A percentile compares a stretch with the other conserved stretches of the same genome.
Conservation (phyloP, 2,113 vertebrate genomes). For the Paramormyrops kingsleyae region DNA sequence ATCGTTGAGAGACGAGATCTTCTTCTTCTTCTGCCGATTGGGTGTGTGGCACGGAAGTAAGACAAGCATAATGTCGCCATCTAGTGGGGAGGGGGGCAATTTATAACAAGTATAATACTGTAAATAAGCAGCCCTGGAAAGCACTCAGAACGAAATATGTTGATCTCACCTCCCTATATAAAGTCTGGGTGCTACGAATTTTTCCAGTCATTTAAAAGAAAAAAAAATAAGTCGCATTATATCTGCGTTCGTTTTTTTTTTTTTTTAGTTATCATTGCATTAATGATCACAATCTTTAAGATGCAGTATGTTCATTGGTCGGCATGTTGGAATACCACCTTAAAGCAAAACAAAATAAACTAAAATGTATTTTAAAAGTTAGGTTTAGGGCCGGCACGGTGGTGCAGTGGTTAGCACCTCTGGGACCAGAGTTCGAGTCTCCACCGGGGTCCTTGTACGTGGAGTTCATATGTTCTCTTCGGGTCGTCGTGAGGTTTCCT, state of each 20-base stretch:
- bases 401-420: too few relatives aligned
- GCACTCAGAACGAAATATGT: neutral
- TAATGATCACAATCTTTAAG: neutral
- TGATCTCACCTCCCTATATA: neutral
- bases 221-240: too few relatives aligned
- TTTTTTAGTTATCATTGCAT: too few relatives aligned
- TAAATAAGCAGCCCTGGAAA: neutral
- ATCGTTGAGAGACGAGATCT: neutral
- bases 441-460: too few relatives aligned
- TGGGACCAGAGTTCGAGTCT: too few relatives aligned
- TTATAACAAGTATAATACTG: neutral
- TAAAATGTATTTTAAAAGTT: too few relatives aligned
- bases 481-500: too few relatives aligned
- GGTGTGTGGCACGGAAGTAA: fast-evolving
- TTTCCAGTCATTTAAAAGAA: neutral
- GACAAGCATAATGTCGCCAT: neutral
- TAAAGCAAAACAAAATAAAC: too few relatives aligned
- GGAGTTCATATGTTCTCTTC: too few relatives aligned
- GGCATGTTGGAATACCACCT: neutral
- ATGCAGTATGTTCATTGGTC: neutral
- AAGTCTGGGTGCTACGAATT: neutral
- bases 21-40: neutral
- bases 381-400: too few relatives aligned
- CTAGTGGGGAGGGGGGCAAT: neutral
- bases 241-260: too few relatives aligned